Evolutionary conservation across 2,797 vertebrate genomes (phyloP).

Genomic region (Pangasius macronema): DNA sequence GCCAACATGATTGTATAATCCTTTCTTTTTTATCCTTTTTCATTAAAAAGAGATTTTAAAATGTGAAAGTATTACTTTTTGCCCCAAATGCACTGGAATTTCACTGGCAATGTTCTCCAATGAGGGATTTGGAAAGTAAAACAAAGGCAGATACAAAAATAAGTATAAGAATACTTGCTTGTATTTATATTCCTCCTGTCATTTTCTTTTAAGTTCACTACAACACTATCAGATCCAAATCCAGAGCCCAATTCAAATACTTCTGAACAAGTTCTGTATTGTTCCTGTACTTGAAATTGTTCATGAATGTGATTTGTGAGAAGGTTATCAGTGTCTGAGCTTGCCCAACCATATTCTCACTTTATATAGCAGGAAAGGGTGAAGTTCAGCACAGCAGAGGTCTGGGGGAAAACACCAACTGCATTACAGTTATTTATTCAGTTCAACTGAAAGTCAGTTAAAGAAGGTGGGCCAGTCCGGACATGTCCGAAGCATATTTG

Average conservation of each 20-base stretch:
- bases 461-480: conserved; percentile 59
- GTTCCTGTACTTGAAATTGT: not conserved
- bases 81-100: conserved; percentile 53
- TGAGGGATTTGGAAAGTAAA: conserved; percentile 31
- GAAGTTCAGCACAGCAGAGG: conserved; percentile 25
- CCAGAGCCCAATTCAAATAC: not conserved
- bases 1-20: conserved; percentile 74
- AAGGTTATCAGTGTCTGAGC: conserved; percentile 2
- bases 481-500: conserved; percentile 56
- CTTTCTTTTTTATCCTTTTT: conserved; percentile 65
- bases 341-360: not conserved
- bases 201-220: not conserved
- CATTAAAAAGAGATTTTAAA: conserved; percentile 85
- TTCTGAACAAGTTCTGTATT: not conserved
- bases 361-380: conserved; percentile 3
- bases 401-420: conserved; percentile 23
- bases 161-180: conserved; percentile 1
- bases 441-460: conserved; percentile 38
- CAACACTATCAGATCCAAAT: not conserved
- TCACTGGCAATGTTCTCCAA: conserved; percentile 44
- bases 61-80: conserved; percentile 73
- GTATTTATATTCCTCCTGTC: not conserved
- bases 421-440: conserved; percentile 46
- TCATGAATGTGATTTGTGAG: conserved; percentile 8
- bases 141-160: conserved; percentile 26